Base-by-base conservation (phyloP, 2,113 vertebrate species). In the Toxotes jaculatrix region DNA sequence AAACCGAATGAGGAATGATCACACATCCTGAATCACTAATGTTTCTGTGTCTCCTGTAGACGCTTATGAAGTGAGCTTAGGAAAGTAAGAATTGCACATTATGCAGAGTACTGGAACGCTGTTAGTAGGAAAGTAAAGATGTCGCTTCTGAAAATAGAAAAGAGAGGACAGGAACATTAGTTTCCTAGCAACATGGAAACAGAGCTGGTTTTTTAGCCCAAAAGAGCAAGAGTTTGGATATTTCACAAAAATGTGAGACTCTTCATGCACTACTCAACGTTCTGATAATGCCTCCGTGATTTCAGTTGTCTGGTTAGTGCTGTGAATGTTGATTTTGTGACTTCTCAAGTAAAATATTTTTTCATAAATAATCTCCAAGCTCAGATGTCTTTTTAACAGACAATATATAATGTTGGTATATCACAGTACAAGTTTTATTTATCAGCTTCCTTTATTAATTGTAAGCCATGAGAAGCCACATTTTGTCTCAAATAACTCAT, bases 141-240 rank as follows among this genome's bases (percentile, higher is more conserved):
- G 61, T 51, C 11, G 43, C 73, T 85, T 71, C 84, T 89, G 77
- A 91, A 88, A 90, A 89, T 92, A 89, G 83, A 82, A 84, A 78
- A 31, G 8, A 43, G 62, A 83, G 7, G 36, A 79, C 34, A 53
- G 66, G 36, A 34, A 82, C 75, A 60, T 83, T 73, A 34, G 93
- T 93, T 93, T 87, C 91, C 88, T 93, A 90, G 92, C 90, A 93
- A 94, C 93, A 80, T 16, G 12, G 72, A 83, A 70, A 86, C 63
- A 60, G 70, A 77, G 45, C 21, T 75, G 10, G 0, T 27, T 9
- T 27, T 78, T 40, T 38, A n/a, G 11, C n/a, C 53, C 0, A 32
- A 43, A 49, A 57, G 51, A 73, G 23, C 36, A 27, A 9, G 67
- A 36, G 40, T 80, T 55, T 40, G 59, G 60, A 42, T 63, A 49